phyloP scores from a whole-genome alignment of 2,888 invertebrate genomes.

The Pecten maximus region DNA sequence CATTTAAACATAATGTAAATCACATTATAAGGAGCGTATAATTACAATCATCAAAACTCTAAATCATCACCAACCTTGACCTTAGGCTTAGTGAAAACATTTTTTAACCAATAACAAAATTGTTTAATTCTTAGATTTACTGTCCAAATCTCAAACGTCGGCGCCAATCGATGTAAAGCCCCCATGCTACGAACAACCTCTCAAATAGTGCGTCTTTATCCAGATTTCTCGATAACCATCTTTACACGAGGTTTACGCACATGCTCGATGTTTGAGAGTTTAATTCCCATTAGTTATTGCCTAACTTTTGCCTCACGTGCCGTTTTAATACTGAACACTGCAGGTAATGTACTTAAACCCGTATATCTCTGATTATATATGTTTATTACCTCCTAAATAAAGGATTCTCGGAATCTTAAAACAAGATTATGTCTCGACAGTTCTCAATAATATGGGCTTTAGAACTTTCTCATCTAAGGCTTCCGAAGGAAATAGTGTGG shows the following conservation, averaged over 20 bases:
- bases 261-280: neutral
- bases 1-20: too few species aligned
- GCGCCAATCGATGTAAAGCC: neutral
- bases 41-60: too few species aligned
- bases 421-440: neutral
- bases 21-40: too few species aligned
- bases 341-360: neutral
- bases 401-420: neutral
- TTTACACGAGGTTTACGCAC: neutral
- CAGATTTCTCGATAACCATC: neutral
- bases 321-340: neutral
- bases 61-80: too few species aligned
- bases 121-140: neutral
- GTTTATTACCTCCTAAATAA: neutral
- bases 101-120: neutral
- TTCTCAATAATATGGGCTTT: neutral
- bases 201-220: neutral
- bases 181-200: neutral
- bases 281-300: slow-evolving; percentile 8
- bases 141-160: neutral
- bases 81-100: neutral
- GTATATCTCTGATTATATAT: neutral
- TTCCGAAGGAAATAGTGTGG: neutral
- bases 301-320: neutral
- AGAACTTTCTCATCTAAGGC: neutral